Conservation (phyloP, 2,888 invertebrate species). For the Phymatocera aterrima region DNA sequence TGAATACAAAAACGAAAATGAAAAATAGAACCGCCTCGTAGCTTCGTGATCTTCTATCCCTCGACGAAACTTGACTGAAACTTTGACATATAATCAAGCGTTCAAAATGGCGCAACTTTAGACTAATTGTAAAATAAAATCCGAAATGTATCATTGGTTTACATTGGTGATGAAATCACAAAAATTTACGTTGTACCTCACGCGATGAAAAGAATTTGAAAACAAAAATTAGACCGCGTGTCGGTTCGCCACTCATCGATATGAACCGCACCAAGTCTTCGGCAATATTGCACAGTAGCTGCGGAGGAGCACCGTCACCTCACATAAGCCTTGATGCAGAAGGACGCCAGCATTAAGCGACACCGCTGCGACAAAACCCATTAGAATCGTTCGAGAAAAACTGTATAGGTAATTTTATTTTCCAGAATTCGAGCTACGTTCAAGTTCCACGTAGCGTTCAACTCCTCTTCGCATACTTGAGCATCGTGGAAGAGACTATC, state of each 20-base stretch:
- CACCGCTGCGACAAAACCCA: neutral
- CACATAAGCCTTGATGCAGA: neutral
- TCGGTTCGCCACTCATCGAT: no score
- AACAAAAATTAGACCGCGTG: no score
- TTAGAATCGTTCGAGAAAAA: slow-evolving; percentile 9
- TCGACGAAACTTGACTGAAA: neutral
- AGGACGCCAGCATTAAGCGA: neutral
- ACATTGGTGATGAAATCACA: no score
- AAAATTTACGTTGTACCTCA: no score
- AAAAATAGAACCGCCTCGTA: neutral
- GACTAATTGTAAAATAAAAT: no score
- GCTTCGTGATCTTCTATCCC: neutral
- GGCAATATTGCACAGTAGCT: neutral
- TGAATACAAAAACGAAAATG: no score
- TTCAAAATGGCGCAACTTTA: no score
- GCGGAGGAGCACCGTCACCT: neutral
- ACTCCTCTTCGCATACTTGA: slow-evolving; percentile 1
- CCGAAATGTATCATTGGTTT: no score
- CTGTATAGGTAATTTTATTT: slow-evolving; percentile 29
- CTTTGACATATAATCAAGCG: no score
- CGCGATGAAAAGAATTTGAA: no score
- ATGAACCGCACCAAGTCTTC: no score
- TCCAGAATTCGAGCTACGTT: slow-evolving; percentile 4
- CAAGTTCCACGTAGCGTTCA: slow-evolving; percentile 26
- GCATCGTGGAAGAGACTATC: neutral